Percentiles rank a stretch among this genome's conserved stretches.
Evolutionary conservation across 1,140 invertebrate genomes (phyloP).

Genomic region (Eumeta japonica): DNA sequence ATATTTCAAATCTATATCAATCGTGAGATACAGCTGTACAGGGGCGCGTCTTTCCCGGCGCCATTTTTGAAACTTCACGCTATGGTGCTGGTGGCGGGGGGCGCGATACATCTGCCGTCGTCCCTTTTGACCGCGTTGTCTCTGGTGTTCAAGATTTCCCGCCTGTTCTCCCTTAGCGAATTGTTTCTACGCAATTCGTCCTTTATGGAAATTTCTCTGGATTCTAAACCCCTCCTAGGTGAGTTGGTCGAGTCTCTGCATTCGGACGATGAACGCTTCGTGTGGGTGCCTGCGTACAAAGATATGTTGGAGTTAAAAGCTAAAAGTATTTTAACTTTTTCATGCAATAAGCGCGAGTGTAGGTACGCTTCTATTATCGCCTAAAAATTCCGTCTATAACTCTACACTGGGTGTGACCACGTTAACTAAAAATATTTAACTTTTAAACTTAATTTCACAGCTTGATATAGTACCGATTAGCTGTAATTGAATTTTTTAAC

Average conservation of each 20-base stretch:
- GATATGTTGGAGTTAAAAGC: neutral
- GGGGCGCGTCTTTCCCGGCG: no score
- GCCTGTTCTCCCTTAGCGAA: slow-evolving; percentile 31
- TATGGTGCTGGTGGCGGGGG: slow-evolving; percentile 1
- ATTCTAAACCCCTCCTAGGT: slow-evolving; percentile 32
- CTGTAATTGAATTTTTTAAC: no score
- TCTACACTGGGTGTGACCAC: no score
- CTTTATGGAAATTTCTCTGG: slow-evolving; percentile 29
- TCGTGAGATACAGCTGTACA: neutral
- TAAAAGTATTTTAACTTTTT: neutral
- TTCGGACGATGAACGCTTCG: slow-evolving; percentile 50
- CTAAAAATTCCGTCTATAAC: no score
- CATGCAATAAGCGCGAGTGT: neutral
- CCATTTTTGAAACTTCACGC: slow-evolving; percentile 1
- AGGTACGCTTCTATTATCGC: no score
- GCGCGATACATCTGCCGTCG: neutral
- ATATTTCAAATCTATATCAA: neutral
- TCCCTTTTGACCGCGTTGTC: slow-evolving; percentile 14
- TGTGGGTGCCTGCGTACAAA: slow-evolving; percentile 33
- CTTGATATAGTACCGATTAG: no score
- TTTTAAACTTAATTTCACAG: no score
- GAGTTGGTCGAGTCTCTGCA: slow-evolving; percentile 37
- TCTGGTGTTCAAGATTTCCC: slow-evolving; percentile 14
- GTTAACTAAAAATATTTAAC: no score
- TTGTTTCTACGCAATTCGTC: slow-evolving; percentile 40